Conservation (phyloP, 1,140 invertebrate genomes). For the Lysiphlebus fabarum region DNA sequence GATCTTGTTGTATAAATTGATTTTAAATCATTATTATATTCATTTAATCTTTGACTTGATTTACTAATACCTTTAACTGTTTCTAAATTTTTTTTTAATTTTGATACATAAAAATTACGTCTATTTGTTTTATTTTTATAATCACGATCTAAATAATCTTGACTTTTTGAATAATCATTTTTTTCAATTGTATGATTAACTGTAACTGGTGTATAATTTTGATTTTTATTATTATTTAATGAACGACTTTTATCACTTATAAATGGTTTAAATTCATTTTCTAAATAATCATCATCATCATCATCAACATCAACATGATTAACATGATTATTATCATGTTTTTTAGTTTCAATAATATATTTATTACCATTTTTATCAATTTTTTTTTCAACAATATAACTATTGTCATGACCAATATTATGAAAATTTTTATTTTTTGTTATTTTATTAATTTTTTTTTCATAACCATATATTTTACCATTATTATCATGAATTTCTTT, state of each 20-base stretch:
- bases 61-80: conserved; percentile 46
- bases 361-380: conserved; percentile 55
- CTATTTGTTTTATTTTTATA: conserved; percentile 5
- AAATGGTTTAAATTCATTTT: conserved; percentile 41
- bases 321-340: conserved; percentile 48
- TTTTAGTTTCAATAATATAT: conserved; percentile 58
- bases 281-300: conserved; percentile 39
- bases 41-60: conserved; percentile 47
- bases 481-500: conserved; percentile 50
- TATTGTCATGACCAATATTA: conserved; percentile 42
- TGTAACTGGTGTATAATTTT: conserved; percentile 26
- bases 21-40: conserved; percentile 34
- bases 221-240: conserved; percentile 36
- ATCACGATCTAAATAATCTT: conserved; percentile 41
- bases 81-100: conserved; percentile 45
- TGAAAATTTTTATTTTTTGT: conserved; percentile 32
- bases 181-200: conserved; percentile 29
- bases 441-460: conserved; percentile 51
- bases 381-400: conserved; percentile 57
- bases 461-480: conserved; percentile 49
- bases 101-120: conserved; percentile 35
- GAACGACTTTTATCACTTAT: conserved; percentile 39
- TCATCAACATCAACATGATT: conserved; percentile 58
- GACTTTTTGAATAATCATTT: conserved; percentile 42
- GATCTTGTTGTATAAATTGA: conserved; percentile 41